Percentiles rank a stretch among this genome's conserved stretches.
Conservation (phyloP, 2,888 invertebrate genomes). For the Noctua janthina region DNA sequence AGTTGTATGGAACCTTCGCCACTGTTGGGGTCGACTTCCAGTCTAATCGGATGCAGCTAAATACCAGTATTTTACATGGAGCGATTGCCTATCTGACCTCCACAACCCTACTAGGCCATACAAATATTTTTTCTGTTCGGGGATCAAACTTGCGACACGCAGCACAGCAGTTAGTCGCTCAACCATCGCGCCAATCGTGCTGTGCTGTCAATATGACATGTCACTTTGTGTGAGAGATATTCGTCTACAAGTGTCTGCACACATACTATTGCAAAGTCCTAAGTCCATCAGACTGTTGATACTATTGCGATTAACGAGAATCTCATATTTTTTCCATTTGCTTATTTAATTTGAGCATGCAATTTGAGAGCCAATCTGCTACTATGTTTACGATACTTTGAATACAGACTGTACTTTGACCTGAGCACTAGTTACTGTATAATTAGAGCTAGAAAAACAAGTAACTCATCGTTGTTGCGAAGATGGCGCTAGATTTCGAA, state of each 20-base stretch:
- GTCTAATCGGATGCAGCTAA: too few species aligned
- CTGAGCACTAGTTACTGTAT: neutral
- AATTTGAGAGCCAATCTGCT: conserved; percentile 28
- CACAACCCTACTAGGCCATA: too few species aligned
- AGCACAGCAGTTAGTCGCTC: neutral
- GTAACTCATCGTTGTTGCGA: neutral
- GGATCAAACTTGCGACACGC: neutral
- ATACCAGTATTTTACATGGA: too few species aligned
- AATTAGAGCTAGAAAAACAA: neutral
- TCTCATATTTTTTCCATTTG: conserved; percentile 27
- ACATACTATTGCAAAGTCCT: neutral
- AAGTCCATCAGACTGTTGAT: conserved; percentile 56
- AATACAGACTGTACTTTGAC: conserved; percentile 3
- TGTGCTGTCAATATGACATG: neutral
- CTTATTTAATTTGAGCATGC: conserved; percentile 48
- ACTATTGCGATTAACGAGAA: conserved; percentile 2
- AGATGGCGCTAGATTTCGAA: neutral
- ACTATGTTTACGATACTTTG: conserved; percentile 16
- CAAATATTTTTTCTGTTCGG: neutral
- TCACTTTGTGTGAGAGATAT: neutral
- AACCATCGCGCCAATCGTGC: neutral
- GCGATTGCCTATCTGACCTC: too few species aligned
- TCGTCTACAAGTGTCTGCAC: neutral
- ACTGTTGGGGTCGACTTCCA: too few species aligned
- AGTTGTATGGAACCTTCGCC: too few species aligned